Base-by-base conservation (phyloP, 2,797 vertebrate genomes). In the Sardinella longiceps region DNA sequence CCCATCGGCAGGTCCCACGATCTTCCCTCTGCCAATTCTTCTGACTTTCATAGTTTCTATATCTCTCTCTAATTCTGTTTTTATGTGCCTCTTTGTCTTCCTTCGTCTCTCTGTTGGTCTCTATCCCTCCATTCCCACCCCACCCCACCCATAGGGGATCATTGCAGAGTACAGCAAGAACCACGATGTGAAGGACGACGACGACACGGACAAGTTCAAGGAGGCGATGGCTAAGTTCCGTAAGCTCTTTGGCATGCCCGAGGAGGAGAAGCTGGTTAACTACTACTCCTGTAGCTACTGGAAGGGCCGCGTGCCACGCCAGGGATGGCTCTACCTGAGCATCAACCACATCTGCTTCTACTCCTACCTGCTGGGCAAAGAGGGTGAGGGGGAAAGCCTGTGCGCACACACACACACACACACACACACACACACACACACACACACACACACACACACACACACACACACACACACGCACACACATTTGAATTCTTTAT, bases 301-400 rank as follows among this genome's bases (percentile, higher is more conserved):
- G 98, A 99, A 98, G 90, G 97, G 98, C 70, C 97, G 96, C 83
- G 98, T 99, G 28, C 98, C 98, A 0, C 95, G 98, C 0, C 98
- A 99, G 92, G 98, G 98, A 53, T 99, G 98, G 97, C 94, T 99
- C 86, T 99, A 99, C 93, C 97, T 99, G 92, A 99, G 98, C 95
- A 99, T 99, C 93, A 99, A 99, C 94, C 98, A 99, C 91, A 91
- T 99, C 77, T 99, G 98, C 93, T 99, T 99, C 92, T 98, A 99
- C 86, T 99, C 98, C 12, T 98, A 98, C 90, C 91, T 99, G 37
- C 96, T 99, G 90, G 97, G 98, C 56, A 97, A 97, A 92, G 98
- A 99, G 97, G 98, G 98, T 99, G 84, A 86, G 86, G 14, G 2
- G 2, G 45, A 46, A 28, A 5, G 50, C 5, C 10, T 70, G 5